Conservation (phyloP, 2,888 invertebrate genomes). For the Papilio protenor region DNA sequence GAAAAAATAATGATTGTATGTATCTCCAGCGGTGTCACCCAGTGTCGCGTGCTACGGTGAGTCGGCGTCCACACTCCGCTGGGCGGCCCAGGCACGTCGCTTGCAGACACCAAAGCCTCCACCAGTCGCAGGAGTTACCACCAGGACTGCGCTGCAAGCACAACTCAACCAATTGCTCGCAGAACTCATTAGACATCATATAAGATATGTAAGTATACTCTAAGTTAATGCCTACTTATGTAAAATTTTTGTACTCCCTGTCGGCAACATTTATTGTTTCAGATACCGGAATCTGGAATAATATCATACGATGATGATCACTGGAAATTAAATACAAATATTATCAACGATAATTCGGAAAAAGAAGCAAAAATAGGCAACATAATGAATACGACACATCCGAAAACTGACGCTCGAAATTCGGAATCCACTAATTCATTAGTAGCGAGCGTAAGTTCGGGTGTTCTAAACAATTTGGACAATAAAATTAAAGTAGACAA, state of each 20-base stretch:
- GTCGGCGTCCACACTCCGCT: slow-evolving; percentile 91
- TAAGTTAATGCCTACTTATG: not conserved
- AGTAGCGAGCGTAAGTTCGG: slow-evolving; percentile 70
- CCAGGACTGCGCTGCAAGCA: slow-evolving; percentile 64
- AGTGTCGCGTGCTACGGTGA: slow-evolving; percentile 90
- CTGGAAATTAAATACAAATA: slow-evolving; percentile 58
- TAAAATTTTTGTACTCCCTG: not conserved
- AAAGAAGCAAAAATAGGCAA: slow-evolving; percentile 68
- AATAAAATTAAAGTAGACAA: slow-evolving; percentile 64
- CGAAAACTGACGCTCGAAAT: slow-evolving; percentile 62
- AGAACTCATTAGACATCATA: slow-evolving; percentile 69
- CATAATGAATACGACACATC: slow-evolving; percentile 66
- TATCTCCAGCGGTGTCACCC: slow-evolving; percentile 88
- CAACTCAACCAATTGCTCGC: slow-evolving; percentile 73
- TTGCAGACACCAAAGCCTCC: slow-evolving; percentile 71
- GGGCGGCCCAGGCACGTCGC: slow-evolving; percentile 90
- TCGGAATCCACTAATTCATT: slow-evolving; percentile 68
- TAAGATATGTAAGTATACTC: slow-evolving; percentile 64
- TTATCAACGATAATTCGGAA: slow-evolving; percentile 27
- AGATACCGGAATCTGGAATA: slow-evolving; percentile 71
- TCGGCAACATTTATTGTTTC: slow-evolving; percentile 48
- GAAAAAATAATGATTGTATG: slow-evolving; percentile 16
- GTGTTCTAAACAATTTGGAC: slow-evolving; percentile 65
- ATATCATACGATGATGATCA: slow-evolving; percentile 67
- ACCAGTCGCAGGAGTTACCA: slow-evolving; percentile 48